Conservation (phyloP, 2,888 invertebrate genomes). For the Pristionchus mayeri region DNA sequence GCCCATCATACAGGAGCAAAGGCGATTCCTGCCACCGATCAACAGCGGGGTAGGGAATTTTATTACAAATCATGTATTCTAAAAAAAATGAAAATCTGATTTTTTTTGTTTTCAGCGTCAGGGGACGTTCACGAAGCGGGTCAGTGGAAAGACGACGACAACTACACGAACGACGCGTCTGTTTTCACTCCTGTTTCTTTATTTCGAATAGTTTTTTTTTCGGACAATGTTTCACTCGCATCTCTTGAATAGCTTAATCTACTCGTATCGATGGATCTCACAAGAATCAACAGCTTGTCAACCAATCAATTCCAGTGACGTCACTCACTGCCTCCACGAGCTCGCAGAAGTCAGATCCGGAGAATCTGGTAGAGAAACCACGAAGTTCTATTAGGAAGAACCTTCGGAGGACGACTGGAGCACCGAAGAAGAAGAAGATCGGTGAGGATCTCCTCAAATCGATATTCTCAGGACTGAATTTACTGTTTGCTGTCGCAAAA, state of each 20-base stretch:
- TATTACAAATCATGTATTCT: not conserved
- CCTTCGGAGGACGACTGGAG: conserved; percentile 53
- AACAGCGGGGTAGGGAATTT: conserved; percentile 5
- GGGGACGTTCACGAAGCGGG: not conserved
- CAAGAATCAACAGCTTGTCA: not conserved
- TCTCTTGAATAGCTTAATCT: no score
- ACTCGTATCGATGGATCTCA: not conserved
- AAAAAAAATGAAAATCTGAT: not conserved
- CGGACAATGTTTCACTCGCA: no score
- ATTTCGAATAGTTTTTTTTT: no score
- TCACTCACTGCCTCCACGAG: conserved; percentile 21
- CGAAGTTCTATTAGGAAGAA: conserved; percentile 50
- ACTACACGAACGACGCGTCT: not conserved
- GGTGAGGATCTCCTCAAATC: not conserved
- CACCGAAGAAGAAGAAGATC: conserved; percentile 38
- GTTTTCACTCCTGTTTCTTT: no score
- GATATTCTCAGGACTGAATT: no score
- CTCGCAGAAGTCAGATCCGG: conserved; percentile 15
- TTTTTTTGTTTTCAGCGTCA: not conserved
- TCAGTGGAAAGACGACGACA: not conserved
- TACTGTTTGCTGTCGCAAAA: no score
- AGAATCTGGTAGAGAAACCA: conserved; percentile 52
- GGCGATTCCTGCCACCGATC: conserved; percentile 55
- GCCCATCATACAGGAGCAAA: conserved; percentile 54
- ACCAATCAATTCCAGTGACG: not conserved